Conservation (phyloP, 1,140 invertebrate genomes). For the Pissodes strobi region DNA sequence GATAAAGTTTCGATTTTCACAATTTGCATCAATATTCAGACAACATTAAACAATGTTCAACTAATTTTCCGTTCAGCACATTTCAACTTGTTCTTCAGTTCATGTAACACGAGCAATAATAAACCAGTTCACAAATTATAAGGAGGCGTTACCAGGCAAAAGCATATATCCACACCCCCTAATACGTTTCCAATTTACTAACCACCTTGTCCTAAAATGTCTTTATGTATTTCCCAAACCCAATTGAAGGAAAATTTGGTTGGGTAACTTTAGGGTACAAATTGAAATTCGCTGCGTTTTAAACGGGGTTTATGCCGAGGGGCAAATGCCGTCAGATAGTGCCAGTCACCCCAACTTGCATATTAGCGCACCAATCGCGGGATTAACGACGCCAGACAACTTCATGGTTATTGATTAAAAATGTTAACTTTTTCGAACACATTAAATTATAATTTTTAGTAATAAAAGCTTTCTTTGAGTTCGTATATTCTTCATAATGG, state of each 20-base stretch:
- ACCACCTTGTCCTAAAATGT: slow-evolving; percentile 19
- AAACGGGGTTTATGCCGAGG: slow-evolving; percentile 42
- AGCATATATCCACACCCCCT: slow-evolving; percentile 6
- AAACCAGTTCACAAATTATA: not conserved
- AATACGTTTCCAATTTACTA: slow-evolving; percentile 18
- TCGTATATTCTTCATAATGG: too few relatives aligned
- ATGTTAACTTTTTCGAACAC: too few relatives aligned
- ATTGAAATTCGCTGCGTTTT: slow-evolving; percentile 44
- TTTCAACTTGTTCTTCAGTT: too few relatives aligned
- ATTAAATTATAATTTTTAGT: too few relatives aligned
- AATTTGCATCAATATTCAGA: too few relatives aligned
- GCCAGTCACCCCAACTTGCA: slow-evolving; percentile 46
- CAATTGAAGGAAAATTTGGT: slow-evolving; percentile 42
- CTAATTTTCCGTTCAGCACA: too few relatives aligned
- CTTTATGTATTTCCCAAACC: slow-evolving; percentile 28
- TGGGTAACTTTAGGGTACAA: slow-evolving; percentile 39
- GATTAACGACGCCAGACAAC: not conserved
- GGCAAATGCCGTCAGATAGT: slow-evolving; percentile 44
- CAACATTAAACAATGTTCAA: too few relatives aligned
- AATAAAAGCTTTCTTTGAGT: too few relatives aligned
- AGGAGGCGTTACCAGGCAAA: not conserved
- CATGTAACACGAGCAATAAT: not conserved
- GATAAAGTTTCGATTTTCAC: too few relatives aligned
- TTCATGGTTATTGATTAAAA: too few relatives aligned
- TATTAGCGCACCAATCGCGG: slow-evolving; percentile 36